Conservation (phyloP, 2,888 invertebrate species). For the Ceratothoa steindachneri region DNA sequence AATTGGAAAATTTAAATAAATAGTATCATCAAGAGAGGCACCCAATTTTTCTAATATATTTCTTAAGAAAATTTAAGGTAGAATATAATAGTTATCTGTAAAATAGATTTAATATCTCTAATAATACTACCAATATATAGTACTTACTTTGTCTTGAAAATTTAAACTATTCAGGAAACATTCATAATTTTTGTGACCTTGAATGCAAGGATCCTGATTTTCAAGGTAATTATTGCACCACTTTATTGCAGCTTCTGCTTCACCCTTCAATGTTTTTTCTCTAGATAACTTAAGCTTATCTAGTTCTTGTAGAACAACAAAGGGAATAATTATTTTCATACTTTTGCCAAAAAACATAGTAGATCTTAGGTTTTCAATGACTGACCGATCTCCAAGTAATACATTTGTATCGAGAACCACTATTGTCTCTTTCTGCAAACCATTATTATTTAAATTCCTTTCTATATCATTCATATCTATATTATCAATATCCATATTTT, state of each 20-base stretch:
- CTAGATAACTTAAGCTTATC: background rate
- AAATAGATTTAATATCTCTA: too few species aligned
- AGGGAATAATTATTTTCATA: background rate
- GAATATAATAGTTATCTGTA: too few species aligned
- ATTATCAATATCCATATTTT: too few species aligned
- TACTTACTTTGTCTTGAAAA: too few species aligned
- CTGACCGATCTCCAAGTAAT: background rate
- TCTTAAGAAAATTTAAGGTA: too few species aligned
- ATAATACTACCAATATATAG: too few species aligned
- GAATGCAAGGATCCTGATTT: slow-evolving; percentile 14
- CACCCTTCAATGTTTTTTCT: background rate
- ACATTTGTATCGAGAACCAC: slow-evolving; percentile 4
- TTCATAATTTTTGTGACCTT: slow-evolving; percentile 26
- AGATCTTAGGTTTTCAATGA: background rate
- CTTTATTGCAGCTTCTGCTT: slow-evolving; percentile 18
- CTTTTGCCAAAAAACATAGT: background rate
- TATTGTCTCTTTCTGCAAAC: background rate
- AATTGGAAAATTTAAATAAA: too few species aligned
- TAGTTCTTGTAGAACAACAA: slow-evolving; percentile 4
- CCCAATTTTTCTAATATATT: too few species aligned
- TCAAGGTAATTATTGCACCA: slow-evolving; percentile 32
- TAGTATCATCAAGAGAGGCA: too few species aligned
- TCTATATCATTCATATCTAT: too few species aligned
- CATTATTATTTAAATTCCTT: background rate
- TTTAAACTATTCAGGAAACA: too few species aligned